phyloP scores from a whole-genome alignment of 30 jellyfish, hydroid and myxozoan genomes.

The Sanderia malayensis region DNA sequence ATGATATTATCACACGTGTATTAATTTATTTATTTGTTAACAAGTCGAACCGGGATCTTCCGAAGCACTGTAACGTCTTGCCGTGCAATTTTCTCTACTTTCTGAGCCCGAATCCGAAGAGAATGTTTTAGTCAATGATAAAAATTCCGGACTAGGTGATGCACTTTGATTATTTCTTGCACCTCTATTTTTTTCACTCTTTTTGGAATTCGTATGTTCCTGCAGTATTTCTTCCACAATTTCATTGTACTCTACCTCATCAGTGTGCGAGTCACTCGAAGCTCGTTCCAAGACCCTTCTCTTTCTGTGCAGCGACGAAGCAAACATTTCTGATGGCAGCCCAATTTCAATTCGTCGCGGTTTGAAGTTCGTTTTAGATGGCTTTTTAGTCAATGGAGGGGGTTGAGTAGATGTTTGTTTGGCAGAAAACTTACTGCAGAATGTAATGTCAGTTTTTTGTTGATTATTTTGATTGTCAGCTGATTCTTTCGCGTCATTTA shows the following conservation, averaged over 20 bases:
- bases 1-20: too few relatives aligned
- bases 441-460: background rate
- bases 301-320: conserved; percentile 25
- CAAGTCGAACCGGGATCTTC: too few relatives aligned
- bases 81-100: too few relatives aligned
- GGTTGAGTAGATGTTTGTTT: conserved; percentile 28
- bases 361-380: conserved; percentile 5
- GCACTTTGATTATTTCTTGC: conserved; percentile 7
- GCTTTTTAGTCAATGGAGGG: conserved; percentile 21
- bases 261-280: conserved; percentile 67
- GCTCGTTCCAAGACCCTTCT: conserved; percentile 53
- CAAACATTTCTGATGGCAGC: conserved; percentile 64
- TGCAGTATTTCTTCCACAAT: conserved; percentile 52
- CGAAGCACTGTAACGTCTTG: too few relatives aligned
- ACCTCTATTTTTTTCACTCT: background rate
- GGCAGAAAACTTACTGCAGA: background rate
- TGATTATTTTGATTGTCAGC: background rate
- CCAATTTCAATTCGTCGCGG: conserved; percentile 40
- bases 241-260: conserved; percentile 55
- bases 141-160: conserved; percentile 62
- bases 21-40: too few relatives aligned
- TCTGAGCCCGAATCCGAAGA: conserved; percentile 43
- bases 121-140: conserved; percentile 42
- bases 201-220: conserved; percentile 30
- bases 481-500: background rate